Base-by-base conservation (phyloP, 2,113 vertebrate species). In the Nestor notabilis region DNA sequence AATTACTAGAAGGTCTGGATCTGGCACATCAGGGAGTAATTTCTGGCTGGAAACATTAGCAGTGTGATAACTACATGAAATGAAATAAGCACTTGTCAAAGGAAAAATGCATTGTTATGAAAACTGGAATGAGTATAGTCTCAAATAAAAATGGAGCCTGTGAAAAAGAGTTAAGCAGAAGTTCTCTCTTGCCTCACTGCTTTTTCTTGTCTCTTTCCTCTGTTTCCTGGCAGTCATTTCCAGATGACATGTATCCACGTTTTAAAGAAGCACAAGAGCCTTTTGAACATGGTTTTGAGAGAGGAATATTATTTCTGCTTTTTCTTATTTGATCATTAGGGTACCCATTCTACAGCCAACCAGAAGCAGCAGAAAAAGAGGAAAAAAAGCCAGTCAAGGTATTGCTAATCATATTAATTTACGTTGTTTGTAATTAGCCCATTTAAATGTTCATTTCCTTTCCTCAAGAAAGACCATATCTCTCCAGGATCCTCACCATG, bases 1-100 rank as follows among this genome's bases (percentile, higher is more conserved):
- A 92, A 95, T 96, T 94, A 97, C 86, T 82, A 53, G 90, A 92
- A 95, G 84, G 87, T 93, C 92, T 95, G 70, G 83, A 79, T 96
- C 87, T 87, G 70, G 66, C 70, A 76, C 77, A 56, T 7, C 41
- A 20, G 87, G 75, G 84, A 95, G 65, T 87, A 87, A 72, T 95
- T 97, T 79, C 81, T 85, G 83, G 65, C 70, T 93, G 74, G 65
- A 89, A 95, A 39, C 81, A 89, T 89, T 87, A 95, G 70, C 78
- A 84, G 46, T 61, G 74, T 44, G 89, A 61, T 97, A 92, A 94
- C 86, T 79, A 4, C 52, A 84, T 46, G 60, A 90, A 96, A 94
- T 66, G 5, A 89, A 95, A 95, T 91, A 79, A 97, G 89, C 64
- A 61, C 77, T 95, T 94, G 87, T 95, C 95, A 94, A 76, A 97